phyloP scores from a whole-genome alignment of 2,888 invertebrate species.

The Barypeithes pellucidus region DNA sequence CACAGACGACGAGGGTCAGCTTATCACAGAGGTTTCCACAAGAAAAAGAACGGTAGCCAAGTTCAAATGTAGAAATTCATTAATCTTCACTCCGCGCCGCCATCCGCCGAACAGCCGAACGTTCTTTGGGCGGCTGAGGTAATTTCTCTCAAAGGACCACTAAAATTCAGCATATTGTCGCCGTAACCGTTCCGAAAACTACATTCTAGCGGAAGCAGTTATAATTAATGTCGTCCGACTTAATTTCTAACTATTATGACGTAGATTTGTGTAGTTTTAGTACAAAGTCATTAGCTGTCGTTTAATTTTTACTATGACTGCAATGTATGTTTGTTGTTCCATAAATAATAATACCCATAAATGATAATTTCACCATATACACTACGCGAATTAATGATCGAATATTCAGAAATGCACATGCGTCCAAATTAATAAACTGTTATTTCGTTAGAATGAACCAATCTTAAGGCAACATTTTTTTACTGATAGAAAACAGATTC shows the following conservation, averaged over 20 bases:
- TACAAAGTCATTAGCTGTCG: too few species aligned
- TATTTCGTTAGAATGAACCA: too few species aligned
- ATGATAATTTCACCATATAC: too few species aligned
- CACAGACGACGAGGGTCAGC: constrained; percentile 52
- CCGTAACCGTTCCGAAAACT: constrained; percentile 48
- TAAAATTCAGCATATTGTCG: constrained; percentile 55
- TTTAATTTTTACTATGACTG: too few species aligned
- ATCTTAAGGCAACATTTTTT: too few species aligned
- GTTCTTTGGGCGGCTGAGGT: constrained; percentile 47
- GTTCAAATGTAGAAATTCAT: constrained; percentile 58
- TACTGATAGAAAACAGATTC: too few species aligned
- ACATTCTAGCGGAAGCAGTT: constrained; percentile 28
- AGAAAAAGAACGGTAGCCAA: constrained; percentile 51
- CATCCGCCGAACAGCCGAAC: constrained; percentile 36
- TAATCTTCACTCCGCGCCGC: constrained; percentile 53
- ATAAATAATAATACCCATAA: too few species aligned
- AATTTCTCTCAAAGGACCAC: constrained; percentile 54
- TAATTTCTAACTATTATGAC: constrained; percentile 38
- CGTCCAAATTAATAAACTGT: too few species aligned
- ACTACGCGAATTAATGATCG: too few species aligned
- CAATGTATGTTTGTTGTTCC: too few species aligned
- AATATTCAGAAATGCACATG: too few species aligned
- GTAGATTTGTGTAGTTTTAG: too few species aligned
- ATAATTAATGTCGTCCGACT: constrained; percentile 35
- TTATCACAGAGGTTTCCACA: constrained; percentile 51